Evolutionary conservation across 2,888 invertebrate genomes (phyloP).

Genomic region (Drosophila nr. medialis): DNA sequence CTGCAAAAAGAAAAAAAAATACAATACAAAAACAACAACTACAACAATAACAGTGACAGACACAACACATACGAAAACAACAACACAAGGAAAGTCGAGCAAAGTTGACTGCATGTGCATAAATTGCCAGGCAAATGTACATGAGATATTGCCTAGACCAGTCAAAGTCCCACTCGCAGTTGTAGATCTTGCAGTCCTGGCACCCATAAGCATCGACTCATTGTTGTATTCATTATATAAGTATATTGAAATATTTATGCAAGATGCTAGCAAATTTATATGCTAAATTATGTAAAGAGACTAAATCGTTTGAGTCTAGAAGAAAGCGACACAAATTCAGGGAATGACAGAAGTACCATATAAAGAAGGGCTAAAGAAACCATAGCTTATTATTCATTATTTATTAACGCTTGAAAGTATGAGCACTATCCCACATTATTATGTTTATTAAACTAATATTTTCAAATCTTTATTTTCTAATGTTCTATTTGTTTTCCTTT

Average conservation of each 20-base stretch:
- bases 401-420: background rate
- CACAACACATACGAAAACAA: slow-evolving; percentile 17
- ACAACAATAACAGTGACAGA: slow-evolving; percentile 38
- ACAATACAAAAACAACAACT: slow-evolving; percentile 19
- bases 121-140: slow-evolving; percentile 67
- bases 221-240: slow-evolving; percentile 26
- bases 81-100: slow-evolving; percentile 49
- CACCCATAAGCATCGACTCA: background rate
- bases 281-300: slow-evolving; percentile 41
- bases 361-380: background rate
- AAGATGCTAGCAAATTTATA: slow-evolving; percentile 27
- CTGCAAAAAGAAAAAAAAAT: slow-evolving; percentile 26
- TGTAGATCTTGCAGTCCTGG: background rate
- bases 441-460: background rate
- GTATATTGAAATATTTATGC: slow-evolving; percentile 43
- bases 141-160: slow-evolving; percentile 66
- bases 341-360: background rate
- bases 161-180: slow-evolving; percentile 4
- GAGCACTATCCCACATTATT: background rate
- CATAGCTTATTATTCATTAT: background rate
- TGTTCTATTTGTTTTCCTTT: background rate
- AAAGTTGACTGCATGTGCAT: slow-evolving; percentile 68
- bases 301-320: slow-evolving; percentile 16
- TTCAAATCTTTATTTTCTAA: background rate
- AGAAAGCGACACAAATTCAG: background rate